Evolutionary conservation across 2,113 vertebrate genomes (phyloP), one percentile per base, ranked within the genome.

Genomic region (Syrmaticus mikado): DNA sequence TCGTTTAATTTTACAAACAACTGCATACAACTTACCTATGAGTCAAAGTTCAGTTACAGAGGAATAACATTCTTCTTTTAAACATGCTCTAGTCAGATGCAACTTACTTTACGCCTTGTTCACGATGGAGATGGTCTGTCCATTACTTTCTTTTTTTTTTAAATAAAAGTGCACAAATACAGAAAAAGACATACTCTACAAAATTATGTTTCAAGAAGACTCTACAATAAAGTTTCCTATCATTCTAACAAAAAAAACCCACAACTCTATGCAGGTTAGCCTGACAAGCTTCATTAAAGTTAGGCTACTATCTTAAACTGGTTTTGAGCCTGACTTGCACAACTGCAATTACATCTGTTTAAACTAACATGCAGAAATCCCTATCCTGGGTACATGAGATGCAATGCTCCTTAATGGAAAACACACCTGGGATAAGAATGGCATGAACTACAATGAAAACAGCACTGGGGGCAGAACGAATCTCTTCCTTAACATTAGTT

Each of bases 381-480:
- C 45, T 40, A 79, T 45, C 52, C 21, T 14, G 16, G 45, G 13
- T 1, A 65, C 72, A 12, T 11, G 24, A 58, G 60, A 41, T 76
- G 32, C 27, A 82, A n/a, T 2, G 48, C 1, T 38, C 4, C 19
- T 25, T 52, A 34, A 5, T 40, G 52, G 67, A n/a, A 66, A 61
- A 24, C 4, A 34, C 3, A 32, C 4, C 6, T 2, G 13, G 14
- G 57, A 2, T 22, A 72, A 12, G 6, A 41, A 6, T 6, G 27
- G 60, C 28, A 55, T 2, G 4, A 78, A 82, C 17, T 18, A 32
- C 30, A 40, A 36, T 1, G 58, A 25, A 61, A 60, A 67, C 27
- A 67, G 52, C 2, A 38, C 8, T 3, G 7, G 16, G 7, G 21
- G 40, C 24, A 12, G 16, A 6, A 72, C 0, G 0, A 38, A 4